Percentiles rank a stretch among this genome's conserved stretches.
phyloP scores from a whole-genome alignment of 2,888 invertebrate species.

The Monochamus alternatus region DNA sequence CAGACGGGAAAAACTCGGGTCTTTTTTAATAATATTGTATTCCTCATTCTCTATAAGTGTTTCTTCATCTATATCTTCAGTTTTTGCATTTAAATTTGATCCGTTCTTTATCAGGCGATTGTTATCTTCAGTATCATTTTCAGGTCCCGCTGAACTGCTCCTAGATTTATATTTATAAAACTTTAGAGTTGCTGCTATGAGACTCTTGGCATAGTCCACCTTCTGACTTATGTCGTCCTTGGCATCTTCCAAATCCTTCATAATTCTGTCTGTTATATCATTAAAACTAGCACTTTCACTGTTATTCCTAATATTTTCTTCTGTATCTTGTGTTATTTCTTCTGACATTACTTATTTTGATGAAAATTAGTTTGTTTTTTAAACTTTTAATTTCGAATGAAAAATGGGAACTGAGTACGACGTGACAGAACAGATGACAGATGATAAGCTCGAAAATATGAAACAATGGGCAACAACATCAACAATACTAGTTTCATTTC shows the following conservation, averaged over 20 bases:
- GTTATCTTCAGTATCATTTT: not conserved
- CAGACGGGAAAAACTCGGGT: not conserved
- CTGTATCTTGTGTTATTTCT: not conserved
- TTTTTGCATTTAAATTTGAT: not conserved
- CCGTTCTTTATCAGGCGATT: not conserved
- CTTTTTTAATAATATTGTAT: not conserved
- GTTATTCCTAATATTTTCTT: not conserved
- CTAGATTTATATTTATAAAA: not conserved
- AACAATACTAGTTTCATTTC: too few species aligned
- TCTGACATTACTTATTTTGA: slow-evolving; percentile 1
- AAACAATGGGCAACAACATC: too few species aligned
- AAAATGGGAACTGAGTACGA: not conserved
- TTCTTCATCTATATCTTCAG: not conserved
- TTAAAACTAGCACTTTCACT: not conserved
- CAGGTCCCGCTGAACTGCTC: not conserved
- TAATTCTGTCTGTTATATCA: not conserved
- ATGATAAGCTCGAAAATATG: too few species aligned
- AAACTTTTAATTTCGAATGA: not conserved
- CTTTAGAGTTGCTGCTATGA: not conserved
- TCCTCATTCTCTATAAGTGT: not conserved
- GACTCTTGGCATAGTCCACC: not conserved
- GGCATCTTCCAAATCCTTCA: not conserved
- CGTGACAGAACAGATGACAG: too few species aligned
- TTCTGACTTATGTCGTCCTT: not conserved
- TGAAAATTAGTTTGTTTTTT: not conserved